These are phyloP conservation scores for Tenualosa thibaudeaui DNA, from an alignment of 2,797 vertebrate genomes.

Conservation along the genomic window DNA sequence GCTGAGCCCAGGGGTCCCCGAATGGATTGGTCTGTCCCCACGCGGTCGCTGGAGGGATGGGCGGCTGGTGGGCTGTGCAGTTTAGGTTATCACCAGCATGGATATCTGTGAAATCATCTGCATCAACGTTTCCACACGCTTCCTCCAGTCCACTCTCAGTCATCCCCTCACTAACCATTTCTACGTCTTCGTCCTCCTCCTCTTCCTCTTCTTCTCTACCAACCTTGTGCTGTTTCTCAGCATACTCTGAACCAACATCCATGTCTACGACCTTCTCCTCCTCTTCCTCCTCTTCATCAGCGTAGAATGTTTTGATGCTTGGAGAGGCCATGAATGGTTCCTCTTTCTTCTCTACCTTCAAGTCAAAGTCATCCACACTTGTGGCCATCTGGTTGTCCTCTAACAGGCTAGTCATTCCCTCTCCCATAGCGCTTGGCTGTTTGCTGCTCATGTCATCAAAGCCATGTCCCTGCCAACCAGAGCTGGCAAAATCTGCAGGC, in stretches of 20 bases:
- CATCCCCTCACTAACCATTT: conserved; percentile 72
- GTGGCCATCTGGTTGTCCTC: background rate
- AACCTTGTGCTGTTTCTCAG: conserved; percentile 32
- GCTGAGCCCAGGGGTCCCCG: conserved; percentile 69
- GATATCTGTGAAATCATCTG: conserved; percentile 66
- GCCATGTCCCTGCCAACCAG: conserved; percentile 25
- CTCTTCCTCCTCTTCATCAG: conserved; percentile 57
- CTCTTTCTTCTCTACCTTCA: conserved; percentile 42
- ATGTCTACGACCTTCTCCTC: conserved; percentile 27
- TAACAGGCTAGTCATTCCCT: conserved; percentile 27
- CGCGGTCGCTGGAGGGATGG: conserved; percentile 53
- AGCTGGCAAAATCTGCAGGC: conserved; percentile 24
- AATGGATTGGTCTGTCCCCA: conserved; percentile 73
- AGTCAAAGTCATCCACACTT: conserved; percentile 28
- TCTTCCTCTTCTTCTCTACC: conserved; percentile 52
- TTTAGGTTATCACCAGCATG: conserved; percentile 66
- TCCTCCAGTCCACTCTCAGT: conserved; percentile 53
- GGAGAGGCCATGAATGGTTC: conserved; percentile 69
- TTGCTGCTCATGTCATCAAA: conserved; percentile 36
- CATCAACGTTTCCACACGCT: conserved; percentile 63
- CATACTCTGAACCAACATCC: conserved; percentile 35
- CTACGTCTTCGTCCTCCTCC: conserved; percentile 73
- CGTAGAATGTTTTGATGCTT: conserved; percentile 72
- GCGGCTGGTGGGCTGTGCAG: conserved; percentile 50
- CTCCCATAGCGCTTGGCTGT: conserved; percentile 32